Evolutionary conservation across 30 jellyfish, hydroid and myxozoan genomes (phyloP).

Genomic region (Hydractinia echinata): DNA sequence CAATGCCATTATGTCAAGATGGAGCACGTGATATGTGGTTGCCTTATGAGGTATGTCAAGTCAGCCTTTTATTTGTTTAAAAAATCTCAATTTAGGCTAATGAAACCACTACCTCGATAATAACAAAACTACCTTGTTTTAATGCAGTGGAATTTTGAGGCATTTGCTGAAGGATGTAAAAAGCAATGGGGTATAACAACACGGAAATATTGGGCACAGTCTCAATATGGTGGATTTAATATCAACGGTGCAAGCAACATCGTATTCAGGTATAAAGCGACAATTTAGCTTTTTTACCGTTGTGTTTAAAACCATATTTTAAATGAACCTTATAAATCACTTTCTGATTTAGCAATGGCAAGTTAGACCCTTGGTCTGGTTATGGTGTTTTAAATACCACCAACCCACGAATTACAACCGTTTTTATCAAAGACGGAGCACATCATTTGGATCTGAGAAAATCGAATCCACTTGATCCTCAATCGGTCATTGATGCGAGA

Average conservation of each 20-base stretch:
- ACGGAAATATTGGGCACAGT: slow-evolving; percentile 83
- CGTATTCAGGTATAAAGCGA: slow-evolving; percentile 72
- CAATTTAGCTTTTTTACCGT: not conserved
- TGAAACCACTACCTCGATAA: not conserved
- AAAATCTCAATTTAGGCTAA: not conserved
- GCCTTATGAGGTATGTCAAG: slow-evolving; percentile 59
- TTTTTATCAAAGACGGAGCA: slow-evolving; percentile 92
- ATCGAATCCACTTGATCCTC: slow-evolving; percentile 76
- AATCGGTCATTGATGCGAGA: slow-evolving; percentile 83
- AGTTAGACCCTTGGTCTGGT: slow-evolving; percentile 96
- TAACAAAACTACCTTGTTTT: not conserved
- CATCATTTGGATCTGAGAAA: slow-evolving; percentile 88
- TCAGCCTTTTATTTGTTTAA: not conserved
- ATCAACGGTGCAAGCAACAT: slow-evolving; percentile 76
- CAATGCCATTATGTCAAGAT: slow-evolving; percentile 92
- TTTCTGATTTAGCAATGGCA: slow-evolving; percentile 75
- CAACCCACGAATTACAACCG: slow-evolving; percentile 61
- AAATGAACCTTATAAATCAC: too few species aligned
- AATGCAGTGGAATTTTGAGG: slow-evolving; percentile 79
- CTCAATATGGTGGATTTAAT: slow-evolving; percentile 78
- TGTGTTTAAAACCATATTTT: too few species aligned
- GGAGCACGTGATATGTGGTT: slow-evolving; percentile 76
- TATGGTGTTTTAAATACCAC: slow-evolving; percentile 78
- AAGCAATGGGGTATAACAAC: slow-evolving; percentile 91
- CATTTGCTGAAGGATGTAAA: slow-evolving; percentile 78